phyloP scores from a whole-genome alignment of 2,888 invertebrate genomes.

The Cerastoderma edule region DNA sequence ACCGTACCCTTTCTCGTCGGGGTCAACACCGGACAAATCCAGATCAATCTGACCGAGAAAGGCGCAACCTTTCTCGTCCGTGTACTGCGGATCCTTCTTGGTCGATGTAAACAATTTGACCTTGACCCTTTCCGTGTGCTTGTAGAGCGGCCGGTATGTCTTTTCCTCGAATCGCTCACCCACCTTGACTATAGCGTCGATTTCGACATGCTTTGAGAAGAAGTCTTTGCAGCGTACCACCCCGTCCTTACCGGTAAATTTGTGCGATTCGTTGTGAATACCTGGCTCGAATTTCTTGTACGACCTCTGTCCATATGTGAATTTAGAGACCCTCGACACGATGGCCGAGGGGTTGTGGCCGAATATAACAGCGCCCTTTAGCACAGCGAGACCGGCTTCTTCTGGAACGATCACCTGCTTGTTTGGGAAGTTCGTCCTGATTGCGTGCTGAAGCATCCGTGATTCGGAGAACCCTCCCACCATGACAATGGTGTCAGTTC shows the following conservation, averaged over 20 bases:
- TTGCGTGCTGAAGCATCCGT: slow-evolving; percentile 4
- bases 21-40: background rate
- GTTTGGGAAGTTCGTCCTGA: background rate
- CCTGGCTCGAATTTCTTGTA: background rate
- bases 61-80: background rate
- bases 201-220: slow-evolving; percentile 6
- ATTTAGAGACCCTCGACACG: background rate
- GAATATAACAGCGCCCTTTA: background rate
- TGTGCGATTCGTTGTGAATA: background rate
- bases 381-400: slow-evolving; percentile 1
- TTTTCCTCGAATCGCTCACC: background rate
- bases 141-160: background rate
- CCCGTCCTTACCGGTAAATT: background rate
- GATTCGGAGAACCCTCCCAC: slow-evolving; percentile 18
- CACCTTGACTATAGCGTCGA: background rate
- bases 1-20: background rate
- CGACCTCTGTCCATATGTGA: background rate
- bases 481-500: slow-evolving; percentile 11
- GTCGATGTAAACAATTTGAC: background rate
- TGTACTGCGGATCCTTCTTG: background rate
- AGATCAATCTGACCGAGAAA: background rate
- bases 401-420: background rate
- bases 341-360: slow-evolving; percentile 6
- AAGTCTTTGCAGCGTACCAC: background rate
- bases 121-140: background rate